Evolutionary conservation across 2,888 invertebrate genomes (phyloP).

Genomic region (Carterocephalus palaemon): DNA sequence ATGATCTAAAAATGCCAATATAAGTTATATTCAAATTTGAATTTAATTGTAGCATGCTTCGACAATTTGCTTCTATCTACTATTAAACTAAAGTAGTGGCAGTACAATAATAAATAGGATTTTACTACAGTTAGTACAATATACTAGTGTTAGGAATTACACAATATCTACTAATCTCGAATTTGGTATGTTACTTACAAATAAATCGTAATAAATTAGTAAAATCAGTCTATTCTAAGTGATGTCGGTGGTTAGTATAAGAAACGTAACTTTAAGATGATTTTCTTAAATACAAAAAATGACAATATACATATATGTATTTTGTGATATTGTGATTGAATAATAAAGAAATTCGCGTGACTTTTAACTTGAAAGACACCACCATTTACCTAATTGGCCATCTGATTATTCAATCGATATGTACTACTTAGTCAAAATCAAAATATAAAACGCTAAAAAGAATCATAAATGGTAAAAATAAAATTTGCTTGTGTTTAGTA

Average conservation of each 20-base stretch:
- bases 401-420: no score
- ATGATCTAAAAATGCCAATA: no score
- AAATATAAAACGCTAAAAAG: no score
- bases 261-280: conserved; percentile 7
- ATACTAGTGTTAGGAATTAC: conserved; percentile 9
- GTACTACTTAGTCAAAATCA: no score
- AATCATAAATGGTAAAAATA: no score
- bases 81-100: conserved; percentile 7
- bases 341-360: no score
- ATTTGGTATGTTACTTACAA: conserved; percentile 68
- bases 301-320: background rate
- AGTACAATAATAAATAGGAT: conserved; percentile 11
- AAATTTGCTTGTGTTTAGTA: no score
- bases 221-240: conserved; percentile 61
- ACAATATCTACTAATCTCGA: conserved; percentile 33
- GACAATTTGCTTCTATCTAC: conserved; percentile 3
- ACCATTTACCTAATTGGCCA: no score
- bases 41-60: background rate
- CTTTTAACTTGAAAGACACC: no score
- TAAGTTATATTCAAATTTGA: no score
- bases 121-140: conserved; percentile 4
- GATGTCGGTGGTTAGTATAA: conserved; percentile 65
- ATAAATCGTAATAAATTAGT: conserved; percentile 62
- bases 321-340: no score
- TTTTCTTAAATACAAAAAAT: conserved; percentile 1